Conservation (phyloP, 2,113 vertebrate genomes). For the Ursus arctos region DNA sequence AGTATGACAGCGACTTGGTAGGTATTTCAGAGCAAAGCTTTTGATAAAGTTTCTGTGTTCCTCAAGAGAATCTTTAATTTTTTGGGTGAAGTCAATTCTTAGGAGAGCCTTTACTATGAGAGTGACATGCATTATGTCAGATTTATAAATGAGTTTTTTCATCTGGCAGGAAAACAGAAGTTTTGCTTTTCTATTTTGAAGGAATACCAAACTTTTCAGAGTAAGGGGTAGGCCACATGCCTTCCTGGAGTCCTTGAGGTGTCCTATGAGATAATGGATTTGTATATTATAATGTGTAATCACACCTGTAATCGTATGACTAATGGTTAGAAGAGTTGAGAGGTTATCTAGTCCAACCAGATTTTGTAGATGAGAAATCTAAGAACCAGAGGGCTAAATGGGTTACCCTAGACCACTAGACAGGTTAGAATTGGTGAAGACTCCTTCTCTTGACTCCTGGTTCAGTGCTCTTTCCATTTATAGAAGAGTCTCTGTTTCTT, state of each 20-base stretch:
- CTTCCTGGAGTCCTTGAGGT: background rate
- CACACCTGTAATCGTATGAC: background rate
- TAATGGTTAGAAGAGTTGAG: background rate
- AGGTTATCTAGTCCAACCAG: background rate
- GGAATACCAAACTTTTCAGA: background rate
- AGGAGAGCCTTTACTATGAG: background rate
- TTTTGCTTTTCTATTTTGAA: slow-evolving; percentile 41
- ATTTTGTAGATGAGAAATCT: background rate
- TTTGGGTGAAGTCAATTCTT: background rate
- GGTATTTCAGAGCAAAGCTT: slow-evolving; percentile 39
- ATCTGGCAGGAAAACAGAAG: background rate
- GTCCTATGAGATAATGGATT: background rate
- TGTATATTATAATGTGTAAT: background rate
- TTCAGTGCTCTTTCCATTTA: background rate
- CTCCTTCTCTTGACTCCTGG: background rate
- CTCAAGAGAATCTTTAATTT: background rate
- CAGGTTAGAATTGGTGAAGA: background rate
- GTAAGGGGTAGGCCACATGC: background rate
- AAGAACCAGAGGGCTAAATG: background rate
- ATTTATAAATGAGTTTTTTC: slow-evolving; percentile 43
- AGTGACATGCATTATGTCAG: background rate
- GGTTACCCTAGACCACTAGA: background rate
- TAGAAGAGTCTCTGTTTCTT: background rate
- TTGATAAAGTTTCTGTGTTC: background rate
- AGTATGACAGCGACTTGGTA: background rate